A percentile compares a stretch with the other conserved stretches of the same genome.
These are phyloP conservation scores for Cyprinodon variegatus DNA, from an alignment of 2,113 vertebrate genomes.

Conservation along the genomic window DNA sequence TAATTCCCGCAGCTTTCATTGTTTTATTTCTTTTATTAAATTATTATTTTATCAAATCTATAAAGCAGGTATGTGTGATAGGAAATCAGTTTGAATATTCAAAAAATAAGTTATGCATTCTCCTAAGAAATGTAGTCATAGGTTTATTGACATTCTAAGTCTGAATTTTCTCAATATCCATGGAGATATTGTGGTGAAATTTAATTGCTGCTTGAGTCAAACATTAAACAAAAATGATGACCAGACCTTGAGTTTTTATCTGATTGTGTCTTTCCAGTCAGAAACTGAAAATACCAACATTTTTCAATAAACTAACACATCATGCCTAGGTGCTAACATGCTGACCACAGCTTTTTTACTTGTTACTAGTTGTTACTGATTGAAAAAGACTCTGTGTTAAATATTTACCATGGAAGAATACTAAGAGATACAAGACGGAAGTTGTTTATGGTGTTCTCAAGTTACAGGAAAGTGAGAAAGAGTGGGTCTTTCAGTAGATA, in stretches of 20 bases:
- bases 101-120: not conserved
- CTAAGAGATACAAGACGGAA: not conserved
- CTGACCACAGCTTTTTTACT: not conserved
- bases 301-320: not conserved
- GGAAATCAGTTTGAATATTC: not conserved
- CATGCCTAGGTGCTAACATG: too few species aligned
- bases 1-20: not conserved
- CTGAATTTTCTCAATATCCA: not conserved
- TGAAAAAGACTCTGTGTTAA: not conserved
- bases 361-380: not conserved
- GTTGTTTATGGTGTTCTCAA: not conserved
- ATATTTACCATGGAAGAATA: not conserved
- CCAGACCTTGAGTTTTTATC: not conserved
- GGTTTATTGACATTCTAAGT: not conserved
- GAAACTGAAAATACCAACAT: not conserved
- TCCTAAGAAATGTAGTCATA: not conserved
- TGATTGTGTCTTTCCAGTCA: not conserved
- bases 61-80: not conserved
- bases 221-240: not conserved
- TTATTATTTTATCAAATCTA: not conserved
- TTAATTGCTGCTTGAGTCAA: not conserved
- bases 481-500: not conserved
- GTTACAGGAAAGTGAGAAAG: not conserved
- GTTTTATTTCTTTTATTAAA: not conserved
- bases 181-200: not conserved